Percentiles rank a stretch among this genome's conserved stretches.
phyloP scores from a whole-genome alignment of 2,113 vertebrate genomes.

The Halcyon malimbica region DNA sequence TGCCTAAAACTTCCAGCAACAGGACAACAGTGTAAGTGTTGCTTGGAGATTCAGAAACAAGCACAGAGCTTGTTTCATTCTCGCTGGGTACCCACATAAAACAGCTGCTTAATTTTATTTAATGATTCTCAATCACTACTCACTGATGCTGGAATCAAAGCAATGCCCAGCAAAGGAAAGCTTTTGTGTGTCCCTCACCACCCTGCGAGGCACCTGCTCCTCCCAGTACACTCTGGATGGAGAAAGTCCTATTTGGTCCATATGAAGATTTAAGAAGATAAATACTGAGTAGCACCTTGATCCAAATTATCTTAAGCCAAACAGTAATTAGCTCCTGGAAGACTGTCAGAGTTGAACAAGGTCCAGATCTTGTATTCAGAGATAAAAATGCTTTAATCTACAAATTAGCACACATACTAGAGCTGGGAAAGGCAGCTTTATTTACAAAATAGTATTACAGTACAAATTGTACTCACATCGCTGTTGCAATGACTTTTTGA shows the following conservation, averaged over 20 bases:
- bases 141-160: background rate
- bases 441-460: conserved; percentile 2
- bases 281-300: background rate
- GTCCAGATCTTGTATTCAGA: background rate
- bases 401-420: background rate
- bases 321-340: background rate
- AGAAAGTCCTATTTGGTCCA: background rate
- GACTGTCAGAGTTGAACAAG: background rate
- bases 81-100: background rate
- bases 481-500: background rate
- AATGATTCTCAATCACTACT: background rate
- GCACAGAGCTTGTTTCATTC: background rate
- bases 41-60: background rate
- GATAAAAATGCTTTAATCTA: background rate
- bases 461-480: background rate
- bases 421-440: background rate
- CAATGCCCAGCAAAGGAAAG: background rate
- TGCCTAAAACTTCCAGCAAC: background rate
- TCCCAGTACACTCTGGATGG: background rate
- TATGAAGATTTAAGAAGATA: background rate
- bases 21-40: background rate
- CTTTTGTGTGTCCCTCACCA: background rate
- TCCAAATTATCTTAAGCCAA: background rate
- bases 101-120: background rate
- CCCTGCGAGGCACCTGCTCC: background rate